A percentile compares a stretch with the other conserved stretches of the same genome.
Conservation (phyloP, 2,797 vertebrate genomes). For the Anomalospiza imberbis region DNA sequence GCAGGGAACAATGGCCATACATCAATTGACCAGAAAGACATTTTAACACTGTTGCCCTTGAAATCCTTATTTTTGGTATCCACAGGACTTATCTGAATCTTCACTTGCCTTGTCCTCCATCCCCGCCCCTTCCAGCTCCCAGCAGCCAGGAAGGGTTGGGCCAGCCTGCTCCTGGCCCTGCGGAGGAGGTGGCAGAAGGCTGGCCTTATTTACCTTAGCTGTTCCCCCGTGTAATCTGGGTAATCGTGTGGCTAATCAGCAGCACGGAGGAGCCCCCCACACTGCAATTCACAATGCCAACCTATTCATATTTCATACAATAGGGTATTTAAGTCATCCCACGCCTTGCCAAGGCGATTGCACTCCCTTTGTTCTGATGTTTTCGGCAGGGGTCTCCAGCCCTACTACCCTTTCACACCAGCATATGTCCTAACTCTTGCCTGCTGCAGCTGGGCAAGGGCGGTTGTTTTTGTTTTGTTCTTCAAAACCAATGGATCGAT, state of each 20-base stretch:
- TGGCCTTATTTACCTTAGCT: slow-evolving; percentile 91
- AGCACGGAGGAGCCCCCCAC: slow-evolving; percentile 80
- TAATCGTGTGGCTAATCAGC: slow-evolving; percentile 97
- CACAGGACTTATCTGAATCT: slow-evolving; percentile 75
- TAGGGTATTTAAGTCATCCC: slow-evolving; percentile 94
- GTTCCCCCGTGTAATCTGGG: slow-evolving; percentile 93
- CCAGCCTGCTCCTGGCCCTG: slow-evolving; percentile 66
- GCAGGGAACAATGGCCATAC: slow-evolving; percentile 30
- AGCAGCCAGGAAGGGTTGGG: slow-evolving; percentile 35
- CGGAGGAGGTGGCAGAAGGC: slow-evolving; percentile 94
- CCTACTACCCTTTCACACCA: slow-evolving; percentile 69
- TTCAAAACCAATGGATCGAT: slow-evolving; percentile 67
- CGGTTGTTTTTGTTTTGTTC: slow-evolving; percentile 39
- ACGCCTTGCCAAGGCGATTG: slow-evolving; percentile 85
- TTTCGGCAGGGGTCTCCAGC: slow-evolving; percentile 74
- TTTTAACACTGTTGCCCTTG: slow-evolving; percentile 60
- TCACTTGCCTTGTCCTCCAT: background rate
- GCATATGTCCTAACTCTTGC: slow-evolving; percentile 90
- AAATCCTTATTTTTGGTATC: slow-evolving; percentile 64
- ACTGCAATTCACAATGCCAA: slow-evolving; percentile 81
- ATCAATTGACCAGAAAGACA: slow-evolving; percentile 58
- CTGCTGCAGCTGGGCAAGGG: slow-evolving; percentile 86
- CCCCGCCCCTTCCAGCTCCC: slow-evolving; percentile 71
- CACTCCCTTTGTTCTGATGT: slow-evolving; percentile 84
- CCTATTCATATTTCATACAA: slow-evolving; percentile 98